phyloP scores from a whole-genome alignment of 2,888 invertebrate genomes.

The Coecobrya sp. region DNA sequence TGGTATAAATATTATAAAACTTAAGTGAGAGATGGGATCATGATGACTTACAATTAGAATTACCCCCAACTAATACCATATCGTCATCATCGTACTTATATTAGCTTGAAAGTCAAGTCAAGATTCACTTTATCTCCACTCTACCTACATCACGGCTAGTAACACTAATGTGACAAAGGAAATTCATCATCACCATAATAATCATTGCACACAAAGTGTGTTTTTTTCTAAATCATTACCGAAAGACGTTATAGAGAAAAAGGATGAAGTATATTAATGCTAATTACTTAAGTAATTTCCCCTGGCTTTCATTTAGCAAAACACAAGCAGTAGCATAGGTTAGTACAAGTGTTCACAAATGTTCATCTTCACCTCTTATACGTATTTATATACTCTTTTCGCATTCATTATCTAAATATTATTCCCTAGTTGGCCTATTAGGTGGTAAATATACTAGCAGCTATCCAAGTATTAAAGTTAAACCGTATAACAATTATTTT shows the following conservation, averaged over 20 bases:
- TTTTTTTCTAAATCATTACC: slow-evolving; percentile 8
- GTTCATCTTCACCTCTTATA: no score
- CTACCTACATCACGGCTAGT: not conserved
- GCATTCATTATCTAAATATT: no score
- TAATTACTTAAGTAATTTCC: slow-evolving; percentile 63
- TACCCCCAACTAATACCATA: no score
- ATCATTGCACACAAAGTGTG: not conserved
- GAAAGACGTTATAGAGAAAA: not conserved
- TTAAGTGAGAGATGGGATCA: no score
- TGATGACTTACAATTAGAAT: not conserved
- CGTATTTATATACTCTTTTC: no score
- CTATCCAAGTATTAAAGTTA: no score
- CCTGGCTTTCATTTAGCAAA: not conserved
- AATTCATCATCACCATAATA: slow-evolving; percentile 32
- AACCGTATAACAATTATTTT: no score
- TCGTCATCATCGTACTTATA: not conserved
- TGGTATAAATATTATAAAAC: no score
- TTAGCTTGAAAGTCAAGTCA: not conserved
- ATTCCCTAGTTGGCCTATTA: no score
- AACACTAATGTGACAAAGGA: slow-evolving; percentile 39
- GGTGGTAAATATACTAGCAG: no score
- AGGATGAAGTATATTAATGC: slow-evolving; percentile 53
- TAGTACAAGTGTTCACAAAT: no score
- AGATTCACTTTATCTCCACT: not conserved
- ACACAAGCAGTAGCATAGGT: not conserved